phyloP scores from a whole-genome alignment of 2,888 invertebrate species.

The Taenaris catops region DNA sequence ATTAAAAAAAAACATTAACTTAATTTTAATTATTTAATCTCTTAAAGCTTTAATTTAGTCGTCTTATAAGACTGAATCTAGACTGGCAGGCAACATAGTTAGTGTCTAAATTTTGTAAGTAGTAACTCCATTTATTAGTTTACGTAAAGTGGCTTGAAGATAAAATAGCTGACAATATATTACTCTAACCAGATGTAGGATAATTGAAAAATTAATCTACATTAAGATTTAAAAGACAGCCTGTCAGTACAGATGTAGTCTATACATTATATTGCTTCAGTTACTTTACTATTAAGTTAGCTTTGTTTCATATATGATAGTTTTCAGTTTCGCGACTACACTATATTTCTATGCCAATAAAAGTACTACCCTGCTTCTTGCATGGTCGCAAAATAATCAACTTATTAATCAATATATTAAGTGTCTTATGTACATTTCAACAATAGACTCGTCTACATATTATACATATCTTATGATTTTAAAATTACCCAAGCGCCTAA shows the following conservation, averaged over 20 bases:
- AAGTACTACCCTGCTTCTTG: conserved; percentile 10
- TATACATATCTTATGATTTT: conserved; percentile 1
- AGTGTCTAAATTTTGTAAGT: no score
- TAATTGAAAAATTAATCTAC: no score
- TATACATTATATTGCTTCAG: not conserved
- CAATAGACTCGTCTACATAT: not conserved
- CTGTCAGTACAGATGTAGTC: not conserved
- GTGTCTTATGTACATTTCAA: conserved; percentile 7
- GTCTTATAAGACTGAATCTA: not conserved
- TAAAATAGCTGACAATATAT: no score
- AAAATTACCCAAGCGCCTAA: conserved; percentile 10
- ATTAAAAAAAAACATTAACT: no score
- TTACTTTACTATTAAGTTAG: no score
- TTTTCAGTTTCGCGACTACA: conserved; percentile 3
- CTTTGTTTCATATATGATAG: conserved; percentile 1
- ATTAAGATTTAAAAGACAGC: no score
- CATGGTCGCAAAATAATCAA: conserved; percentile 11
- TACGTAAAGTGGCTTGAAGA: no score
- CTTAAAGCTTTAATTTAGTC: conserved; percentile 11
- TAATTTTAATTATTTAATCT: conserved; percentile 4
- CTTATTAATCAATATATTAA: not conserved
- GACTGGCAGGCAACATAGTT: not conserved
- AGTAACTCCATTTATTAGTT: no score
- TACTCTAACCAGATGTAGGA: no score
- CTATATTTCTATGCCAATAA: conserved; percentile 7